phyloP scores from a whole-genome alignment of 1,140 invertebrate genomes.

The Xylocopa sonorina region DNA sequence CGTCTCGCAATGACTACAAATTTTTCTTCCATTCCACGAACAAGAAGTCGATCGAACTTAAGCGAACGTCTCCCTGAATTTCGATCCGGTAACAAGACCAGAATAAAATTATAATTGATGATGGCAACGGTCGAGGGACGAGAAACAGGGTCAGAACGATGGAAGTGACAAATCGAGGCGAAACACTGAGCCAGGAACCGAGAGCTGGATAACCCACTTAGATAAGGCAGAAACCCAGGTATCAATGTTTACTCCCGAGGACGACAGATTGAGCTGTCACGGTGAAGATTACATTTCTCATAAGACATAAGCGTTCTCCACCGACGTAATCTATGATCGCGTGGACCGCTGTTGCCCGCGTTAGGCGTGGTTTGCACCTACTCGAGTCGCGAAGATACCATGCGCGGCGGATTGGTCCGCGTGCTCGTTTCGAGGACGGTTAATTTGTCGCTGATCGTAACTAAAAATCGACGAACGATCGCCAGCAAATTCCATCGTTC shows the following conservation, averaged over 20 bases:
- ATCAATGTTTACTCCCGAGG: conserved; percentile 52
- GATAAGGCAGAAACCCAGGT: conserved; percentile 40
- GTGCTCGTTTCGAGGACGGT: neutral
- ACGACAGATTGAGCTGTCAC: conserved; percentile 69
- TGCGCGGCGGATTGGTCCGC: neutral
- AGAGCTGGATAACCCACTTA: conserved; percentile 36
- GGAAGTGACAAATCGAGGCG: conserved; percentile 41
- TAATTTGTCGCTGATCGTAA: conserved; percentile 1
- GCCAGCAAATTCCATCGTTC: conserved; percentile 37
- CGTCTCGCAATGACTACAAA: too few relatives aligned
- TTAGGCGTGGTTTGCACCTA: conserved; percentile 44
- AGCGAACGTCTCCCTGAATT: too few relatives aligned
- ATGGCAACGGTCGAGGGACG: neutral
- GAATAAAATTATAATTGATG: neutral
- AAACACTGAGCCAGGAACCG: neutral
- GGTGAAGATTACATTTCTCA: conserved; percentile 71
- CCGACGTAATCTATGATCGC: conserved; percentile 62
- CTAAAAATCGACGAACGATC: neutral
- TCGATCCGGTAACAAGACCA: neutral
- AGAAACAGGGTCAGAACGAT: neutral
- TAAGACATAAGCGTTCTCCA: conserved; percentile 63
- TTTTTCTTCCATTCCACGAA: too few relatives aligned
- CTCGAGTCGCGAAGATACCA: neutral
- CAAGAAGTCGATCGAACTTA: too few relatives aligned
- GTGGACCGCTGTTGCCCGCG: conserved; percentile 5